Evolutionary conservation across 2,888 invertebrate species (phyloP), one percentile per base, ranked within the genome.

Genomic region (Dimorphilus gyrociliatus): DNA sequence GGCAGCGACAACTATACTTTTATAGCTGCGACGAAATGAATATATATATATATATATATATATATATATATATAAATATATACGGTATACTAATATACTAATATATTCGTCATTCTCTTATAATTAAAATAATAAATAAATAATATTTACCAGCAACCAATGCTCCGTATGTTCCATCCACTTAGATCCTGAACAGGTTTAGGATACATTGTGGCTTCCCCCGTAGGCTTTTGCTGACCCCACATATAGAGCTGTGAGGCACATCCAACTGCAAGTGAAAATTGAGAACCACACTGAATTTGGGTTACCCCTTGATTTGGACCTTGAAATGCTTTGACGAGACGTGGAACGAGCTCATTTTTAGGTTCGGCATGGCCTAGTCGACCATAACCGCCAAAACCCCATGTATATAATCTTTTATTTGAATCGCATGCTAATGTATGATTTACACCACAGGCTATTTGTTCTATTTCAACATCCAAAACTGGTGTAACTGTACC

Each of bases 191-290:
- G 84, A 3, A 88, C 78, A 0, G 84, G 82, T 55, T 88, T 88
- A 0, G 88, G 88, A 56, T 88, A 88, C 88, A 88, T 88, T 48
- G 84, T 84, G 2, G 88, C 88, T 58, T 90, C 90, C 0, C 86
- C 88, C 0, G 81, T 80, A 34, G 82, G 75, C 55, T 86, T 88
- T 0, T 80, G 81, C 56, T 84, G 84, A 0, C 90, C 90, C 63
- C 86, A 88, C 60, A 88, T 63, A 61, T 74, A 82, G 29, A 78
- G 64, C 2, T 70, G 71, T 23, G 77, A 74, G 69, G 58, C 2
- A 49, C 38, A 32, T 24, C 16, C 16, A 21, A 7, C 14, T 6
- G 78, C 81, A 47, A 90, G 70, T 51, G 80, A 82, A 64, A 76
- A 88, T 1, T 81, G 76, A 15, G 81, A 76, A 1, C 88, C 88